A percentile compares a stretch with the other conserved stretches of the same genome.
Conservation (phyloP, 2,797 vertebrate genomes). For the Xerus rutilus region DNA sequence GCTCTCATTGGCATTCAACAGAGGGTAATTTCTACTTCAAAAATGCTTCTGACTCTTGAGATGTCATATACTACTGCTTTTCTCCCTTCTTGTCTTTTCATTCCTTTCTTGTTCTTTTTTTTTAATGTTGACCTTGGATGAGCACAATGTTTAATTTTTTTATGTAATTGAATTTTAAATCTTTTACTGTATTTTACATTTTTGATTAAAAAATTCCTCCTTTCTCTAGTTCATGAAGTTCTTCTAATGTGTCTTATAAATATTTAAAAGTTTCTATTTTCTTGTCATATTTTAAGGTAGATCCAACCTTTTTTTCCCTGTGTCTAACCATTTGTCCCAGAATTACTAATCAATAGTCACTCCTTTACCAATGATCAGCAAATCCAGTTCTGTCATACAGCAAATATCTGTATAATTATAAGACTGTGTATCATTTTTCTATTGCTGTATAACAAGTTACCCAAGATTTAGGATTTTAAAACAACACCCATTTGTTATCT, state of each 20-base stretch:
- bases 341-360: not conserved
- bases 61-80: not conserved
- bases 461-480: not conserved
- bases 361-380: not conserved
- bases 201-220: slow-evolving; percentile 17
- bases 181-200: not conserved
- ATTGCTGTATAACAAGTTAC: not conserved
- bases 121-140: not conserved
- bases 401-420: not conserved
- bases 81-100: not conserved
- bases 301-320: not conserved
- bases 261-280: not conserved
- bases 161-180: not conserved
- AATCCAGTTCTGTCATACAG: not conserved
- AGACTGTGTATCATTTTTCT: not conserved
- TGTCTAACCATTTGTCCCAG: not conserved
- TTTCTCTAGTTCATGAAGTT: not conserved
- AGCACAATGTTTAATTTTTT: not conserved
- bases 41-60: not conserved
- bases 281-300: not conserved
- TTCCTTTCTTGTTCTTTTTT: not conserved
- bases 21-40: not conserved
- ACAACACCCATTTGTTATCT: not conserved
- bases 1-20: not conserved
- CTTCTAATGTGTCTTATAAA: not conserved